Evolutionary conservation across 2,113 vertebrate species (phyloP).

Genomic region (Corythornis madagascariensis): DNA sequence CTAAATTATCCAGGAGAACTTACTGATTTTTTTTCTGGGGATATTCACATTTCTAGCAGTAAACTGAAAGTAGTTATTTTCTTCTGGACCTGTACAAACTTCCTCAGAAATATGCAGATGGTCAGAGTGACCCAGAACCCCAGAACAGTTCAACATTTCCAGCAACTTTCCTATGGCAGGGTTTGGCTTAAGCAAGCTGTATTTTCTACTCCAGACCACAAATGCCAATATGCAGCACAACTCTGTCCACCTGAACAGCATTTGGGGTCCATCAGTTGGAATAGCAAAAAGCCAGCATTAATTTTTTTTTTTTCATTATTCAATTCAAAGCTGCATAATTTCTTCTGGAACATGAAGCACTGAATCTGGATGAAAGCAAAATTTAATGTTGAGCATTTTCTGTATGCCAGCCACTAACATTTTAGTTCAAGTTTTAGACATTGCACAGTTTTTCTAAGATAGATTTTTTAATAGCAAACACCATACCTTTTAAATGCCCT

Average conservation of each 20-base stretch:
- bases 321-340: not conserved
- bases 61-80: not conserved
- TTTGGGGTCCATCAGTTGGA: not conserved
- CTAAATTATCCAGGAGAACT: not conserved
- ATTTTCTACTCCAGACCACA: not conserved
- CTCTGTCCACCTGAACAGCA: not conserved
- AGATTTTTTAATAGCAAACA: not conserved
- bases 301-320: not conserved
- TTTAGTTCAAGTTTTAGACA: not conserved
- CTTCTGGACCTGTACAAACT: not conserved
- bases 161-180: not conserved
- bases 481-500: not conserved
- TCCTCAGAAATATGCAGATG: not conserved
- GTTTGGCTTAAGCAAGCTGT: accelerated
- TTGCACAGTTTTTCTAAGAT: not conserved
- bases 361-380: not conserved
- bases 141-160: not conserved
- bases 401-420: not conserved
- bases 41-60: not conserved
- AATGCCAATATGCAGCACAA: not conserved
- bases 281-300: not conserved
- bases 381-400: not conserved
- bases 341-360: not conserved
- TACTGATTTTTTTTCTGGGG: not conserved
- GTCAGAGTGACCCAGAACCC: not conserved